Evolutionary conservation across 2,797 vertebrate genomes (phyloP).

Genomic region (Syndactyla subalaris): DNA sequence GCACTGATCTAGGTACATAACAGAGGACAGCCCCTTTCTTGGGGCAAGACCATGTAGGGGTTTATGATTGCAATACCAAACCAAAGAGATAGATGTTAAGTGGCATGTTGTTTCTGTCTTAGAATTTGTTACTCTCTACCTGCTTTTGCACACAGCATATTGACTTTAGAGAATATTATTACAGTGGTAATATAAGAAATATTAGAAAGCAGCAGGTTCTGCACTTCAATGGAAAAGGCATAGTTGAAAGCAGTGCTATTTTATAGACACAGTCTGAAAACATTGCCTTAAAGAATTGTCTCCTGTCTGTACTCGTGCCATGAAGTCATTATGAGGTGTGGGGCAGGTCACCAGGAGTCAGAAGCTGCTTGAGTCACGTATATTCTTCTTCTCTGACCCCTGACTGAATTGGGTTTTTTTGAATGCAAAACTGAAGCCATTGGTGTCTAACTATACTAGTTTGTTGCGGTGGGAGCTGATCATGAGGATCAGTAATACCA

Average conservation of each 20-base stretch:
- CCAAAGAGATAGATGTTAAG: neutral
- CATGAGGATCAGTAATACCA: neutral
- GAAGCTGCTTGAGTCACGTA: neutral
- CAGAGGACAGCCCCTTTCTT: neutral
- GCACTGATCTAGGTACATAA: accelerated
- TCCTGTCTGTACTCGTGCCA: neutral
- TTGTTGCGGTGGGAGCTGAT: neutral
- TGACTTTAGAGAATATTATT: neutral
- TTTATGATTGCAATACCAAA: neutral
- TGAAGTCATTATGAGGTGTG: accelerated
- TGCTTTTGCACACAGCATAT: neutral
- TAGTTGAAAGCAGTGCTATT: neutral
- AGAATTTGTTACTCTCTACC: neutral
- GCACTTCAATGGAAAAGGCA: neutral
- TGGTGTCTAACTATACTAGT: neutral
- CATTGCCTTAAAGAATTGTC: neutral
- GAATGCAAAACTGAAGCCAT: neutral
- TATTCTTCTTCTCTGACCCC: neutral
- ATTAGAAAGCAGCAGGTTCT: neutral
- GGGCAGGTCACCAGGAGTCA: neutral
- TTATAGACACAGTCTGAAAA: neutral
- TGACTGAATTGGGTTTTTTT: neutral
- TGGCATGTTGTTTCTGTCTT: neutral
- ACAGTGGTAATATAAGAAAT: neutral
- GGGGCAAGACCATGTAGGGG: neutral